Base-by-base conservation (phyloP, 1,140 invertebrate species). In the Muscidifurax raptorellus region DNA sequence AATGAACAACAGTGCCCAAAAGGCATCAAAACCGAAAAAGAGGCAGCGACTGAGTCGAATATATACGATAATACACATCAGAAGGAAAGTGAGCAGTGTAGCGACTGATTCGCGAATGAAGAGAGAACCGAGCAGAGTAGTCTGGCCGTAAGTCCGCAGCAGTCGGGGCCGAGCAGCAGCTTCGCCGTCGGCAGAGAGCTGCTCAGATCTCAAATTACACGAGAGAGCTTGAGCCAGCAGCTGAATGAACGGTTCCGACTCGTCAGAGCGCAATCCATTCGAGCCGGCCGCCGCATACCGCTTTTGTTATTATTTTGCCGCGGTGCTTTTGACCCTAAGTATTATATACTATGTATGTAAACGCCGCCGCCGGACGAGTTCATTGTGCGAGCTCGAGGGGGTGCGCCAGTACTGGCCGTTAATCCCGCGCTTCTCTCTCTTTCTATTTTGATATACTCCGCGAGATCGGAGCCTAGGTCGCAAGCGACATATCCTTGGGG, bases 331-430 rank as follows among this genome's bases (percentile, higher is more conserved):
- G 64, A 80, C 66, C 32, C 36, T 81, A 66, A 7, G 2, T 10
- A 32, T 32, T n/a, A n/a, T n/a, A n/a, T n/a, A n/a, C n/a, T n/a
- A n/a, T n/a, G n/a, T n/a, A n/a, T n/a, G n/a, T n/a, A n/a, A n/a
- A n/a, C 10, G 12, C 22, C 15, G 25, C n/a, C 28, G n/a, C 30
- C 86, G 91, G 91, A 88, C 90, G 91, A 92, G 91, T 92, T 91
- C 90, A 91, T 90, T 91, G 87, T 88, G 84, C 83, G 86, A 79
- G 86, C 81, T 86, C 79, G 86, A 86, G 88, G 89, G 89, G 87
- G 89, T 90, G 87, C 86, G 78, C 12, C 40, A 12, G n/a, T 30
- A 5, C 18, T 67, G 25, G 7, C 13, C 28, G 22, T 64, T 6
- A 15, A 30, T 18, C 7, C 28, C 22, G 10, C 9, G 28, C n/a